These are phyloP conservation scores for Aptenodytes forsteri DNA, from an alignment of 2,113 vertebrate genomes.

Conservation along the genomic window DNA sequence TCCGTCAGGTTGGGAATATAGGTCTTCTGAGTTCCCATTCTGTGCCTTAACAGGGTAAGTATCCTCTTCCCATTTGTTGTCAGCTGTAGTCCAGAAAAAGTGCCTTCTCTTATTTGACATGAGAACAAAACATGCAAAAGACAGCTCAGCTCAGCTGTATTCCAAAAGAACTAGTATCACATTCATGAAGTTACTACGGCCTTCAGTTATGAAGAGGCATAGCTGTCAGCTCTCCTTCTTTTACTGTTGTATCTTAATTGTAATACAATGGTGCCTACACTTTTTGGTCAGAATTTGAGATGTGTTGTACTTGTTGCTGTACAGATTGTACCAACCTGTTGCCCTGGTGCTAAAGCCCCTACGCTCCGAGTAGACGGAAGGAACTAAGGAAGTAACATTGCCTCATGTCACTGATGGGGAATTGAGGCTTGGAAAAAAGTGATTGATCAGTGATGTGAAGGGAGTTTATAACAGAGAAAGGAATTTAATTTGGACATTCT, in stretches of 20 bases:
- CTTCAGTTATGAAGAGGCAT: background rate
- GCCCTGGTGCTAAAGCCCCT: background rate
- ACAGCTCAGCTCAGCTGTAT: background rate
- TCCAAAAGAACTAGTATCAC: background rate
- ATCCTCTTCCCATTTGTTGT: background rate
- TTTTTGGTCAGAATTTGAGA: background rate
- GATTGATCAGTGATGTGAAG: background rate
- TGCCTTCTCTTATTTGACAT: background rate
- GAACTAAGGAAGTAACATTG: background rate
- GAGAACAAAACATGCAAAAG: background rate
- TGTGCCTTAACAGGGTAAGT: background rate
- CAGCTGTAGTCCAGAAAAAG: background rate
- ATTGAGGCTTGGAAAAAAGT: background rate
- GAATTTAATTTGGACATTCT: background rate
- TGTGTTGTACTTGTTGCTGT: background rate
- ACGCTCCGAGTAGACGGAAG: rapidly evolving
- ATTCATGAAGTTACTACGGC: background rate
- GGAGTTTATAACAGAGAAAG: background rate
- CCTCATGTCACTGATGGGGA: background rate
- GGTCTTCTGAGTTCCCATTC: background rate
- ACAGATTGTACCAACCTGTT: background rate
- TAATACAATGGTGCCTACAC: background rate
- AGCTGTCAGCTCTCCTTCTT: background rate
- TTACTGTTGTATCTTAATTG: background rate
- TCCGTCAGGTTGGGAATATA: background rate